These are phyloP conservation scores for Melieria crassipennis DNA, from an alignment of 2,888 invertebrate genomes.

Conservation along the genomic window DNA sequence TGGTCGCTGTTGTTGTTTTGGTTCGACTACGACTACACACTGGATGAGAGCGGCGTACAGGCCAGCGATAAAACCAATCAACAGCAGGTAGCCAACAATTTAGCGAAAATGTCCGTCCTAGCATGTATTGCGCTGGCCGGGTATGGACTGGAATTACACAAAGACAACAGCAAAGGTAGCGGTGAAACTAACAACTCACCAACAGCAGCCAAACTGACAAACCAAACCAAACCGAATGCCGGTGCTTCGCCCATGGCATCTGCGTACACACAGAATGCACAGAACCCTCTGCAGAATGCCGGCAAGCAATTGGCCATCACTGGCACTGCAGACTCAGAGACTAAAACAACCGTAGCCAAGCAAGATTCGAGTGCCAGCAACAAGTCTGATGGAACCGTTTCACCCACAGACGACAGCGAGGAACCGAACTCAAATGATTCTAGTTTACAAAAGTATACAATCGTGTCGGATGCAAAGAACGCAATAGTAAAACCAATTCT, in stretches of 20 bases:
- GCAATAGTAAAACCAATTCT: conserved; percentile 72
- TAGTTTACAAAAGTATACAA: conserved; percentile 41
- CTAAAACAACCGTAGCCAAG: conserved; percentile 45
- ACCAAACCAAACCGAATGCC: conserved; percentile 39
- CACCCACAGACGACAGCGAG: conserved; percentile 53
- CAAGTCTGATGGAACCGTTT: conserved; percentile 49
- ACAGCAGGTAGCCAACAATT: conserved; percentile 90
- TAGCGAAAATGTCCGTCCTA: conserved; percentile 86
- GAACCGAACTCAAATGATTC: conserved; percentile 39
- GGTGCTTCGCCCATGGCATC: conserved; percentile 48
- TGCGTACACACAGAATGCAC: conserved; percentile 64
- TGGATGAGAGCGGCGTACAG: conserved; percentile 95
- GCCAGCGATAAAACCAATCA: conserved; percentile 85
- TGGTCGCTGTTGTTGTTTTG: conserved; percentile 91
- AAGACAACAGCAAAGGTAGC: conserved; percentile 32
- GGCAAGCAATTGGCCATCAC: conserved; percentile 60
- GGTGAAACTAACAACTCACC: conserved; percentile 39
- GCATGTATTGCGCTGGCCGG: conserved; percentile 87
- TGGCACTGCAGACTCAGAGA: conserved; percentile 43
- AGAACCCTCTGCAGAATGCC: conserved; percentile 61
- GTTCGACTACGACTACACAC: conserved; percentile 96
- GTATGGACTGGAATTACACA: conserved; percentile 66
- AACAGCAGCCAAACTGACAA: conserved; percentile 32
- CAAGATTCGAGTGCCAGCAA: conserved; percentile 57
- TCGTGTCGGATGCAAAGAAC: conserved; percentile 66